These are phyloP conservation scores for Netelia melanura DNA, from an alignment of 2,888 invertebrate genomes.

Conservation along the genomic window DNA sequence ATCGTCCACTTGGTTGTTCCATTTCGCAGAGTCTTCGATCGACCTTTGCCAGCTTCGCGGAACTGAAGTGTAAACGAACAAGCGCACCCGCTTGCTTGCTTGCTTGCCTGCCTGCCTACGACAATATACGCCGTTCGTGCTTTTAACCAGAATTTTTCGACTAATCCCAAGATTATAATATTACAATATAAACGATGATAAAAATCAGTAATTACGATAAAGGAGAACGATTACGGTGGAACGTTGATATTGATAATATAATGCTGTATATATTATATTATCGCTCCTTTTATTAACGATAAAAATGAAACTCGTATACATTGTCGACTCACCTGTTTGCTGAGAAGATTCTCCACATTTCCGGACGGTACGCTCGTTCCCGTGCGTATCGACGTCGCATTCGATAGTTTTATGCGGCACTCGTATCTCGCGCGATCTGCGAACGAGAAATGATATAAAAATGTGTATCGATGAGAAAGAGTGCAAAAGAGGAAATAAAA, in stretches of 20 bases:
- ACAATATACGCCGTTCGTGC: too few relatives aligned
- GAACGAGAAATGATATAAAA: conserved; percentile 72
- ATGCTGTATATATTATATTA: background rate
- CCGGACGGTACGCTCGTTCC: conserved; percentile 74
- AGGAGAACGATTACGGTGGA: too few relatives aligned
- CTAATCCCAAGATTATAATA: too few relatives aligned
- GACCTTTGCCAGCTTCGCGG: conserved; percentile 18
- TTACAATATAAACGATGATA: too few relatives aligned
- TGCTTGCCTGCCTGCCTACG: too few relatives aligned
- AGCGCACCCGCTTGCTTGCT: background rate
- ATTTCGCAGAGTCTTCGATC: conserved; percentile 9
- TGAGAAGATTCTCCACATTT: conserved; percentile 80
- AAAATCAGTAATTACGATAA: too few relatives aligned
- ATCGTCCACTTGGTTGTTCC: background rate
- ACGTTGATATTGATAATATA: background rate
- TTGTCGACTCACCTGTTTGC: conserved; percentile 82
- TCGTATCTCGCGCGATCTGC: conserved; percentile 88
- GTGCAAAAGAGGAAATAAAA: conserved; percentile 1
- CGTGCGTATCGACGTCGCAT: conserved; percentile 80
- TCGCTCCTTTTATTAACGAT: background rate
- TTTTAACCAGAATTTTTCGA: too few relatives aligned
- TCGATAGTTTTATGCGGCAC: conserved; percentile 85
- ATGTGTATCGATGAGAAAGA: background rate
- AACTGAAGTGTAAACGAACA: background rate
- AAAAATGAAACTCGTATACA: background rate